Conservation (phyloP, 2,888 invertebrate genomes). For the Coelopa pilipes region DNA sequence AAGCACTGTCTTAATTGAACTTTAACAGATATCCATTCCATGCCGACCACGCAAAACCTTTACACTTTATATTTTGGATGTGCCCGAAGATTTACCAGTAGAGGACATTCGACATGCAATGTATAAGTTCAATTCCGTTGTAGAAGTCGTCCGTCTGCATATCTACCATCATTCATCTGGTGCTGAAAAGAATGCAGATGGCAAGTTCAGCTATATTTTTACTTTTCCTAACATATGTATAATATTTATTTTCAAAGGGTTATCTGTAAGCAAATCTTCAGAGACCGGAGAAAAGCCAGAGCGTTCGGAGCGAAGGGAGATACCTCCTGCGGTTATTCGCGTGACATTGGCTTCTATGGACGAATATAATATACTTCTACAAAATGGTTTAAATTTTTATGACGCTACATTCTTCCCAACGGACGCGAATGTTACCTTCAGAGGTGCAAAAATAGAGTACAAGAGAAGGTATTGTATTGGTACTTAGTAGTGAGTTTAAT, state of each 20-base stretch:
- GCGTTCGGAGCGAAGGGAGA: conserved; percentile 69
- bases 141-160: conserved; percentile 80
- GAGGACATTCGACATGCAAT: conserved; percentile 85
- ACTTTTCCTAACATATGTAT: too few relatives aligned
- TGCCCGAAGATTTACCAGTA: conserved; percentile 85
- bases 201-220: conserved; percentile 48
- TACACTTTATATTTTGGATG: conserved; percentile 83
- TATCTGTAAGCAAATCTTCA: conserved; percentile 62
- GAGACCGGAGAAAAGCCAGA: conserved; percentile 59
- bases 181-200: conserved; percentile 58
- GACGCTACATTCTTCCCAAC: conserved; percentile 90
- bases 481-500: too few relatives aligned
- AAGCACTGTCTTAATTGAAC: background rate
- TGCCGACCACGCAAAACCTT: conserved; percentile 90
- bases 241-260: background rate
- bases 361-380: conserved; percentile 80
- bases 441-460: conserved; percentile 71
- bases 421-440: conserved; percentile 77
- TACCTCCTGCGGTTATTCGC: conserved; percentile 74
- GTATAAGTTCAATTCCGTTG: conserved; percentile 82
- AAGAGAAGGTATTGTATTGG: conserved; percentile 66
- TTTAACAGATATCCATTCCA: conserved; percentile 77
- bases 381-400: conserved; percentile 87
- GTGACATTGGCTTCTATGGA: conserved; percentile 81
- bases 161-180: conserved; percentile 60